phyloP scores from a whole-genome alignment of 1,140 invertebrate species.

The Drosophila ananassae region DNA sequence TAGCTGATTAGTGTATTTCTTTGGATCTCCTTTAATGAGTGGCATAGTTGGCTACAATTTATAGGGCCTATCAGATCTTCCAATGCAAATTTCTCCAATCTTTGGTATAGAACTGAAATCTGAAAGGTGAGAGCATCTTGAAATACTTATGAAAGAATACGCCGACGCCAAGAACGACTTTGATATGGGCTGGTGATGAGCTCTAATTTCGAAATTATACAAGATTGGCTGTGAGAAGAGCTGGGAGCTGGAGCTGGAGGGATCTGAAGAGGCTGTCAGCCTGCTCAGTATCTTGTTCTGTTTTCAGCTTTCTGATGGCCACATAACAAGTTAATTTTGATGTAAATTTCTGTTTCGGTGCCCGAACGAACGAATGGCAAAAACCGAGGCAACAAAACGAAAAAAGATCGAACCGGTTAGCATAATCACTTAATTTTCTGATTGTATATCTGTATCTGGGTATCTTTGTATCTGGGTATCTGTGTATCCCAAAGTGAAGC shows the following conservation, averaged over 20 bases:
- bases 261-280: conserved; percentile 51
- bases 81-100: conserved; percentile 44
- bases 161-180: conserved; percentile 53
- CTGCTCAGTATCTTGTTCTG: conserved; percentile 30
- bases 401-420: conserved; percentile 66
- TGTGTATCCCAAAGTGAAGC: neutral
- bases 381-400: conserved; percentile 27
- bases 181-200: conserved; percentile 75
- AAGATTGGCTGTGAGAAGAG: conserved; percentile 58
- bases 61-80: conserved; percentile 11
- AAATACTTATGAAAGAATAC: conserved; percentile 8
- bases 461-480: conserved; percentile 22
- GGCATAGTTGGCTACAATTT: conserved; percentile 2
- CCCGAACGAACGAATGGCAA: conserved; percentile 45
- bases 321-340: conserved; percentile 82
- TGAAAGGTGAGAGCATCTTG: neutral
- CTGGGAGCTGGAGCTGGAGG: conserved; percentile 18
- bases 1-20: neutral
- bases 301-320: conserved; percentile 33
- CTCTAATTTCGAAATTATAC: conserved; percentile 82
- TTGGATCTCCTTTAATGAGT: conserved; percentile 19
- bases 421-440: conserved; percentile 80
- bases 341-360: conserved; percentile 75
- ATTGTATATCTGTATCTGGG: conserved; percentile 60
- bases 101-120: neutral